Evolutionary conservation across 2,113 vertebrate species (phyloP), one percentile per base, ranked within the genome.

Genomic region (Poeciliopsis occidentalis): DNA sequence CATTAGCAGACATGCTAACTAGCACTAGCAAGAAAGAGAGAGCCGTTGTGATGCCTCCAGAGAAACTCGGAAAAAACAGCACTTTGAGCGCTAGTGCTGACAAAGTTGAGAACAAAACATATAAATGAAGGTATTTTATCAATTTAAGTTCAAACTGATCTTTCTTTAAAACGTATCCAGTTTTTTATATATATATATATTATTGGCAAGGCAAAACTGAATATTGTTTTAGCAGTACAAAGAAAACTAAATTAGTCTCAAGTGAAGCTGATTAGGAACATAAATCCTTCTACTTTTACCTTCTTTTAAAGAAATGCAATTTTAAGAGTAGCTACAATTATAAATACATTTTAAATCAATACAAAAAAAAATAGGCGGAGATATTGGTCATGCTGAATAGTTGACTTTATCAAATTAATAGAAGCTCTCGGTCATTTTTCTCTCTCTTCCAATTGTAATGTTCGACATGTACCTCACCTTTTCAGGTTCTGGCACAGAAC

Each of bases 1-100:
- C 74, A 73, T 84, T 86, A 86, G 87, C 87, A 39, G 30, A 6
- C 30, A 24, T 68, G 86, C 67, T 92, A 88, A 61, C 75, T 61
- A 57, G 6, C 64, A 37, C 66, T 89, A 90, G 88, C 88, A 84
- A 68, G 77, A 66, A 66, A 66, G 71, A 66, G 72, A 61, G 60
- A 73, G 81, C 72, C 71, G 63, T 32, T 75, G 30, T 72, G 85
- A 12, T 79, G 70, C 83, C 1, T 91, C 88, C 83, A 85, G 0
- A 24, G 1, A 30, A 26, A 66, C 44, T 83, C 79, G 75, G 44
- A 47, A 47, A 70, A 82, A 60, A 13, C 4, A 0, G 6, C n/a
- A 10, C 11, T 51, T 41, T 4, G 10, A 31, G 15, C 51, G 2
- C 5, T n/a, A 17, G 17, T 7, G 0, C 8, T 10, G 13, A 17